Base-by-base conservation (phyloP, 2,113 vertebrate genomes). In the Galeopterus variegatus region DNA sequence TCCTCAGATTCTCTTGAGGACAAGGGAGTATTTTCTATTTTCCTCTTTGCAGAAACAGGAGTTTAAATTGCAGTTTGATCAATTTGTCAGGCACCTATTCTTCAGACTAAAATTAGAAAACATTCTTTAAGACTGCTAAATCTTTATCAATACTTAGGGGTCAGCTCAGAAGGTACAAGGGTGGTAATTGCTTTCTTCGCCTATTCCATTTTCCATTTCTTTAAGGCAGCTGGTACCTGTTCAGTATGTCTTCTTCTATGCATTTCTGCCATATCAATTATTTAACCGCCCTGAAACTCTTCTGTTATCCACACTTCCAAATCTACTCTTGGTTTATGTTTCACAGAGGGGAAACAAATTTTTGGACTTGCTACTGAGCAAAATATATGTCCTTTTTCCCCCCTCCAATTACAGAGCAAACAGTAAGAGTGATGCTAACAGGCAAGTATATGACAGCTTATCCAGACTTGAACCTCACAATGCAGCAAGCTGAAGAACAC, bases 41-140 rank as follows among this genome's bases (percentile, higher is more conserved):
- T 92, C 90, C 75, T 96, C 92, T 97, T 95, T 56, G 76, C 58
- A 88, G n/a, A 50, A 85, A 93, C 23, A 36, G 23, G 94, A 88
- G 85, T 72, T 95, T 90, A 83, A 97, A 65, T n/a, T 93, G 93
- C 86, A 95, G 50, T 93, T 75, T 52, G 2, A 0, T 93, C 96
- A 69, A 65, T 97, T 90, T 92, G 75, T 88, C 94, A 97, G 97
- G 96, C 72, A 98, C 90, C 75, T 96, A 70, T 88, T 96, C 89
- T 97, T 96, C 90, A 13, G 85, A 89, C 86, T 98, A 97, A 98
- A 98, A 97, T 97, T 92, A 97, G 96, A 97, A 98, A 98, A 97
- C 97, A 96, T 97, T 98, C 83, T 97, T 98, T 96, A 97, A 96
- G 95, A 94, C 95, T 96, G 95, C 84, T 94, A 95, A 96, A 93